These are phyloP conservation scores for Adelphocoris suturalis DNA, from an alignment of 2,888 invertebrate genomes.

Conservation along the genomic window DNA sequence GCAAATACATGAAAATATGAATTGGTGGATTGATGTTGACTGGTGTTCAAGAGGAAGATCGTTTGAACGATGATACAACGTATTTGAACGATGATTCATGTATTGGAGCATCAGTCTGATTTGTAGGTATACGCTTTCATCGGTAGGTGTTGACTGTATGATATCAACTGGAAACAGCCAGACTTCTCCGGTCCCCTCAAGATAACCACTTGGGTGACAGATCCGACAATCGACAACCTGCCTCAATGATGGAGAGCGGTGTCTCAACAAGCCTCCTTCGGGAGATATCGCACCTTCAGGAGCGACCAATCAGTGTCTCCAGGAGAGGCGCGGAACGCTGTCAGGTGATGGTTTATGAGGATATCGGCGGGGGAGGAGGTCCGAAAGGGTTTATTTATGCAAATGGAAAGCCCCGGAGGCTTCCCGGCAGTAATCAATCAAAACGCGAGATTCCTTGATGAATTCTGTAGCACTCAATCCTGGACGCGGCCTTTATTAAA, in stretches of 20 bases:
- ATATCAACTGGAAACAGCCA: background rate
- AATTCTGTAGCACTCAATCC: background rate
- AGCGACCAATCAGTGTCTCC: conserved; percentile 37
- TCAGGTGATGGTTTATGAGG: background rate
- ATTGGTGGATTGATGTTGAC: too few relatives aligned
- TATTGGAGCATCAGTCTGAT: too few relatives aligned
- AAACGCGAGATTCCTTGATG: conserved; percentile 20
- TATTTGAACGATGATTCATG: too few relatives aligned
- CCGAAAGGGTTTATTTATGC: conserved; percentile 34
- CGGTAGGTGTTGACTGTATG: background rate
- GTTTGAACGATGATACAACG: too few relatives aligned
- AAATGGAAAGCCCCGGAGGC: background rate
- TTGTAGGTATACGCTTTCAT: too few relatives aligned
- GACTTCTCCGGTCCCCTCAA: background rate
- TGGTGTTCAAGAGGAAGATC: too few relatives aligned
- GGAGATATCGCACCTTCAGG: background rate
- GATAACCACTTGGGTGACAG: conserved; percentile 8
- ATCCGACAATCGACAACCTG: conserved; percentile 27
- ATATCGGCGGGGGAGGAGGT: background rate
- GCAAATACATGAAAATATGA: too few relatives aligned
- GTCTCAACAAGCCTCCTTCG: background rate
- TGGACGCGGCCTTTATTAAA: conserved; percentile 19
- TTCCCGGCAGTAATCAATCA: background rate
- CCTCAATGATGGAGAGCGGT: conserved; percentile 20
- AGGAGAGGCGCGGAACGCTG: background rate